Evolutionary conservation across 2,888 invertebrate species (phyloP).

Genomic region (Apoda limacodes): DNA sequence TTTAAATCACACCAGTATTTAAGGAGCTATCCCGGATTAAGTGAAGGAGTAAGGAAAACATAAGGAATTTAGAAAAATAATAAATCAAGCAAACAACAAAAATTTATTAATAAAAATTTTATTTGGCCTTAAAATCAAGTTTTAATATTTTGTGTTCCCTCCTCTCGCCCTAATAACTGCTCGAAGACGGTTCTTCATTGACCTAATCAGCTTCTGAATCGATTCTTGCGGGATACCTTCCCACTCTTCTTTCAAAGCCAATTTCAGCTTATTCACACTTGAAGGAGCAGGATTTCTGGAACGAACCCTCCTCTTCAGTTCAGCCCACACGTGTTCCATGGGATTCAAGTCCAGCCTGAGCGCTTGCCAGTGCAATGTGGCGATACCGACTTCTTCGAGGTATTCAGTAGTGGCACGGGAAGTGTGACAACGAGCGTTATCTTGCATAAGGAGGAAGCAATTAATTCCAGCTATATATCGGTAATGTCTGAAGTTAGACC

Average conservation of each 20-base stretch:
- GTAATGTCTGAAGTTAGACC: slow-evolving; percentile 6
- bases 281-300: slow-evolving; percentile 12
- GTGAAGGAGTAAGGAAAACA: slow-evolving; percentile 24
- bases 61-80: slow-evolving; percentile 5
- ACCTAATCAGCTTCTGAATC: slow-evolving; percentile 6
- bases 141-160: slow-evolving; percentile 5
- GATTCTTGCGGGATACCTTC: slow-evolving; percentile 5
- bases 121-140: background rate
- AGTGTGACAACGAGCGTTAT: slow-evolving; percentile 10
- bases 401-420: slow-evolving; percentile 1
- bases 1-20: background rate
- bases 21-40: background rate
- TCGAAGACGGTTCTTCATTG: slow-evolving; percentile 6
- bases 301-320: slow-evolving; percentile 12
- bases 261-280: slow-evolving; percentile 6
- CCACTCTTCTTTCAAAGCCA: slow-evolving; percentile 11
- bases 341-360: slow-evolving; percentile 21
- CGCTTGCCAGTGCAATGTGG: slow-evolving; percentile 20
- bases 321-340: slow-evolving; percentile 16
- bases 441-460: slow-evolving; percentile 11
- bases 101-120: background rate
- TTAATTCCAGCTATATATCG: slow-evolving; percentile 9
- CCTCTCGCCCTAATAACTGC: slow-evolving; percentile 6
- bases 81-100: slow-evolving; percentile 25
- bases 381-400: slow-evolving; percentile 3